Percentiles rank a stretch among this genome's conserved stretches.
Evolutionary conservation across 2,888 invertebrate species (phyloP).

Genomic region (Laothoe populi): DNA sequence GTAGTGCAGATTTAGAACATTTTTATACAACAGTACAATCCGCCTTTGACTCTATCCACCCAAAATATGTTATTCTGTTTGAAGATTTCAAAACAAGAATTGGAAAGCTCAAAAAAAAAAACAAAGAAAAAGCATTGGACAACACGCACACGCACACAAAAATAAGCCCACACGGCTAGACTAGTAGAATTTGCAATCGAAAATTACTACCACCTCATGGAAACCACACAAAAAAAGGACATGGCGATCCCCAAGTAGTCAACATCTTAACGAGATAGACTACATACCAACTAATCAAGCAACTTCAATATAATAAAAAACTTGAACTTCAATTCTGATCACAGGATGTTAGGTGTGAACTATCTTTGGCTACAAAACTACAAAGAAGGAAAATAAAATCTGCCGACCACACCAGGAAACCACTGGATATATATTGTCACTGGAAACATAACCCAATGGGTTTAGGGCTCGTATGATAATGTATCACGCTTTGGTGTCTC

Average conservation of each 20-base stretch:
- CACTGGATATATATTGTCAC: background rate
- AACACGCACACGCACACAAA: constrained; percentile 31
- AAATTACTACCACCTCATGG: constrained; percentile 14
- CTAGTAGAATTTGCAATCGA: constrained; percentile 31
- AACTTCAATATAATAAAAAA: constrained; percentile 4
- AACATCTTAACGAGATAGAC: constrained; percentile 28
- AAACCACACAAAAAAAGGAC: constrained; percentile 27
- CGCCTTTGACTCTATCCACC: background rate
- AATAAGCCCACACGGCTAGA: constrained; percentile 31
- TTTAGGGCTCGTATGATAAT: too few species aligned
- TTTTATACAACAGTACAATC: background rate
- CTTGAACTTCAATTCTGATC: constrained; percentile 13
- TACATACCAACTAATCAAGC: constrained; percentile 27
- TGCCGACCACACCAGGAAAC: background rate
- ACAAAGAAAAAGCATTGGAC: constrained; percentile 31
- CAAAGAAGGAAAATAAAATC: background rate
- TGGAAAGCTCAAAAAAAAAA: constrained; percentile 26
- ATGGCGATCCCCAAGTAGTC: constrained; percentile 27
- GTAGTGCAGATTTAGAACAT: constrained; percentile 16
- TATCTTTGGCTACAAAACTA: background rate
- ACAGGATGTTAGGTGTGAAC: background rate
- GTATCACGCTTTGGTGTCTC: too few species aligned
- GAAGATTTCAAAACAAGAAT: constrained; percentile 18
- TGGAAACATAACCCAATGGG: too few species aligned
- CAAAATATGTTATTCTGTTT: background rate